Evolutionary conservation across 1,140 invertebrate species (phyloP), one percentile per base, ranked within the genome.

Genomic region (Lordiphosa mommai): DNA sequence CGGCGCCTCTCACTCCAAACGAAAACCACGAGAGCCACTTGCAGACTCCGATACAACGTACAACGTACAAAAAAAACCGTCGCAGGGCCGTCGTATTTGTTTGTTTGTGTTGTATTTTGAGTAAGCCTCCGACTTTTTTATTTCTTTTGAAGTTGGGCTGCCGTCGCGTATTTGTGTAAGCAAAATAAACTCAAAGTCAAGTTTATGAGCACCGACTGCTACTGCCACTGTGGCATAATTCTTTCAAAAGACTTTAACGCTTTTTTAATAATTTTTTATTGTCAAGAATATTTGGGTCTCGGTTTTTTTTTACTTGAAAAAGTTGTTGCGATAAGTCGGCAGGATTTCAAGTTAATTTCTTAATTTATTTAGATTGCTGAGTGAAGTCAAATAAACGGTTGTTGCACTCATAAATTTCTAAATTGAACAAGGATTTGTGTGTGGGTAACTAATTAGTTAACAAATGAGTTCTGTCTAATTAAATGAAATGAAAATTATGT

Each of bases 241-340:
- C 57, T 43, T 65, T 68, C 65, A 67, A 80, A 80, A 71, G 66
- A 80, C 71, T 71, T 82, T 76, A 84, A 82, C 66, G 76, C 57
- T 59, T 71, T 76, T 82, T 82, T 76, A 71, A 27, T 27, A 27
- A 27, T 27, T 27, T 27, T 27, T 7, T 27, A 27, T 27, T 27
- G 23, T 27, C 23, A 27, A 27, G 23, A 27, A 27, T 27, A 27
- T 27, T 27, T 27, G 23, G 23, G 23, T 27, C 23, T 27, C 23
- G n/a, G n/a, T n/a, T n/a, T n/a, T n/a, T n/a, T n/a, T 27, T 27
- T 27, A 4, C 23, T 27, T 27, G 23, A 7, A 27, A 27, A 27
- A 6, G 6, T 27, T 27, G 6, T 27, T 7, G 23, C 23, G 23
- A 7, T 27, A 27, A 27, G 23, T 27, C 1, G 23, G 6, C 23